Evolutionary conservation across 2,888 invertebrate species (phyloP).

Genomic region (Cephonodes hylas): DNA sequence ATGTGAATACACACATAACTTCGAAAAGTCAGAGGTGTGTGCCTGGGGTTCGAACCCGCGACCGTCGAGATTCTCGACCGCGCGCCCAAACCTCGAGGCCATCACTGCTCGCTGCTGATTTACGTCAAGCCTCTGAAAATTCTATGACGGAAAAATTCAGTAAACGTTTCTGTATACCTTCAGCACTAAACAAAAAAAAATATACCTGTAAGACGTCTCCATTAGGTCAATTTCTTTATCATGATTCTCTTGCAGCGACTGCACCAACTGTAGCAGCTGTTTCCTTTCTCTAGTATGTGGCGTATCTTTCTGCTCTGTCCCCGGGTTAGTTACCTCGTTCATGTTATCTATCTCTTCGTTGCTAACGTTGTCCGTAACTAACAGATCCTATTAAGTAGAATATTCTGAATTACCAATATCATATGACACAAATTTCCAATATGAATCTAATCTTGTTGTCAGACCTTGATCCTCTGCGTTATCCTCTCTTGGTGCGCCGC

Average conservation of each 20-base stretch:
- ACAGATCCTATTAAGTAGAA: conserved; percentile 50
- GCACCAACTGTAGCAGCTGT: conserved; percentile 72
- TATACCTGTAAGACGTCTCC: conserved; percentile 83
- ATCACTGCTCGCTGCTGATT: no score
- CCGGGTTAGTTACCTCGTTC: conserved; percentile 32
- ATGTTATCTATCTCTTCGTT: conserved; percentile 30
- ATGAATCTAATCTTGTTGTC: no score
- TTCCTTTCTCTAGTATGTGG: conserved; percentile 60
- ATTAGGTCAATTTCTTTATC: conserved; percentile 82
- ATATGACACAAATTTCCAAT: neutral
- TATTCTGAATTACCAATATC: no score
- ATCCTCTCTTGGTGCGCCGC: conserved; percentile 82
- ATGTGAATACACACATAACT: no score
- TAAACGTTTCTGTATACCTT: neutral
- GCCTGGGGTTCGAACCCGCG: no score
- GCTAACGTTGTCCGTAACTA: conserved; percentile 42
- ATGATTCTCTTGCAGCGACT: conserved; percentile 80
- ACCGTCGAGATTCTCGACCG: no score
- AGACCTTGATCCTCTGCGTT: conserved; percentile 81
- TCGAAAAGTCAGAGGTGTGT: no score
- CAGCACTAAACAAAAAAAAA: no score
- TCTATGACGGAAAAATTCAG: no score
- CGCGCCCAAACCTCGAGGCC: no score
- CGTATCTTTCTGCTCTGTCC: conserved; percentile 42
- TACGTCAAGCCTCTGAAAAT: no score